These are phyloP conservation scores for Arothron firmamentum DNA, from an alignment of 2,113 vertebrate genomes.

Conservation along the genomic window DNA sequence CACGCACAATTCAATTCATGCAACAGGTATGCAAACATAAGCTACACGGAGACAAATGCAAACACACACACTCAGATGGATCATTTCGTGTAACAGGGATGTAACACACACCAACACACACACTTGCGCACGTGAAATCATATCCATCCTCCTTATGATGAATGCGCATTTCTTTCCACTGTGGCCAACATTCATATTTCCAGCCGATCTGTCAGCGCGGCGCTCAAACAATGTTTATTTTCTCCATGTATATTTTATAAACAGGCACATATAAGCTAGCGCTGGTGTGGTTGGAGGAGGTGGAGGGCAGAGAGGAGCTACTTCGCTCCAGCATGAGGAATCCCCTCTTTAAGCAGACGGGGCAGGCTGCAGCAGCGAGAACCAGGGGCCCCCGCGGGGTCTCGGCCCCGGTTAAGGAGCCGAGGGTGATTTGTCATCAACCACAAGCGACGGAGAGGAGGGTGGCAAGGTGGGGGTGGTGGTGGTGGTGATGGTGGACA, in stretches of 20 bases:
- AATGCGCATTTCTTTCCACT: constrained; percentile 48
- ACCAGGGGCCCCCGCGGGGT: constrained; percentile 7
- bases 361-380: constrained; percentile 46
- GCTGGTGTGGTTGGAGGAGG: constrained; percentile 15
- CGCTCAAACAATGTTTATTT: constrained; percentile 57
- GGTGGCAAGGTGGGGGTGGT: constrained; percentile 31
- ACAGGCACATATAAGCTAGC: constrained; percentile 52
- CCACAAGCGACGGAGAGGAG: constrained; percentile 37
- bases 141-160: constrained; percentile 50
- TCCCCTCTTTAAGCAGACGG: constrained; percentile 49
- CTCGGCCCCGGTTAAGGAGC: constrained; percentile 33
- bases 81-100: constrained; percentile 44
- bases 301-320: constrained; percentile 1
- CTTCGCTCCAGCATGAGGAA: constrained; percentile 55
- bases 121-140: constrained; percentile 24
- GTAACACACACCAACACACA: constrained; percentile 33
- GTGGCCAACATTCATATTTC: constrained; percentile 50
- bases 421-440: constrained; percentile 64
- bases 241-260: constrained; percentile 56
- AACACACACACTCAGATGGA: constrained; percentile 46
- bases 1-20: constrained; percentile 39
- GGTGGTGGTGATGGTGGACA: constrained; percentile 19
- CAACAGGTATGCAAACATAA: constrained; percentile 52
- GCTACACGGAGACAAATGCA: constrained; percentile 36
- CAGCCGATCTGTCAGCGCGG: constrained; percentile 54